phyloP scores from a whole-genome alignment of 2,113 vertebrate species.

The Mirza zaza region DNA sequence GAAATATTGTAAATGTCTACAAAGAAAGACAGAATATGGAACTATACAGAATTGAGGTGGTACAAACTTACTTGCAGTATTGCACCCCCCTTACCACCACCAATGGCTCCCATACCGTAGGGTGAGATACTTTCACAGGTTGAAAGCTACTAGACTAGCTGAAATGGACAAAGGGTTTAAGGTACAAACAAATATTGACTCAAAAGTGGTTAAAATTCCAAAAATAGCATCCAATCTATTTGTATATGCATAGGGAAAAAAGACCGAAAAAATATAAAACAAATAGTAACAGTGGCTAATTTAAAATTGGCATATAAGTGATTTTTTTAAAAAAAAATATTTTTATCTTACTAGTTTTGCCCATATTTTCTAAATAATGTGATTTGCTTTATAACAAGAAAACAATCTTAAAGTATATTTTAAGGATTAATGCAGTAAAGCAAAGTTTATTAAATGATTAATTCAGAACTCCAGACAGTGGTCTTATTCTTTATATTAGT shows the following conservation, averaged over 20 bases:
- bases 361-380: background rate
- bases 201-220: background rate
- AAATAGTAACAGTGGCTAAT: background rate
- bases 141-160: background rate
- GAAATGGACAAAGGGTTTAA: background rate
- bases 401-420: background rate
- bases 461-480: background rate
- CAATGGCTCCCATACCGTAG: background rate
- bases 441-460: conserved; percentile 10
- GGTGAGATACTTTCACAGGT: background rate
- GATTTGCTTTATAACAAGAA: background rate
- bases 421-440: background rate
- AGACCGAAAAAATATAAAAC: background rate
- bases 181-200: background rate
- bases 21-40: background rate
- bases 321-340: background rate
- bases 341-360: background rate
- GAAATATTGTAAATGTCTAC: background rate
- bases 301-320: background rate
- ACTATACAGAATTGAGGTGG: background rate
- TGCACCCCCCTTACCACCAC: background rate
- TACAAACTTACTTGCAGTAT: background rate
- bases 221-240: background rate
- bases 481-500: background rate
- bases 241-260: background rate